These are phyloP conservation scores for Tetraodon nigroviridis DNA, from an alignment of 2,113 vertebrate species.

Conservation along the genomic window DNA sequence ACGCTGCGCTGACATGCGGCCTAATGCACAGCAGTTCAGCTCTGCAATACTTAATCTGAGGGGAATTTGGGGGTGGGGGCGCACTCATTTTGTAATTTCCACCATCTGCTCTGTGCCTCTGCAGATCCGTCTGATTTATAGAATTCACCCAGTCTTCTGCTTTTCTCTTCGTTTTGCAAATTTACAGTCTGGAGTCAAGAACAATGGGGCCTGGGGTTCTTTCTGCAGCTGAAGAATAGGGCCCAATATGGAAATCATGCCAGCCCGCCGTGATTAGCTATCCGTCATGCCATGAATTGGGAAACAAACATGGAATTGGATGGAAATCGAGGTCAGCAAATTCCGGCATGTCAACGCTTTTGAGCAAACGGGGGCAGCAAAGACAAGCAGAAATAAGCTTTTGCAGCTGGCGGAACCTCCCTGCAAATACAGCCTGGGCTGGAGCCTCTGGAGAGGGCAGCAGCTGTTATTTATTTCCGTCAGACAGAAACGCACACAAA, in stretches of 20 bases:
- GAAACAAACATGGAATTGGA: conserved; percentile 52
- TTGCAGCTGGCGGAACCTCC: conserved; percentile 61
- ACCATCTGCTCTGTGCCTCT: conserved; percentile 72
- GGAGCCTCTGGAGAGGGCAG: conserved; percentile 56
- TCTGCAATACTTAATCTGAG: conserved; percentile 59
- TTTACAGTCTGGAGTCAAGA: conserved; percentile 64
- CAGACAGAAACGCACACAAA: conserved; percentile 19
- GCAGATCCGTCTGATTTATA: conserved; percentile 71
- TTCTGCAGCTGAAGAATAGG: conserved; percentile 27
- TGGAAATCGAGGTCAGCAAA: conserved; percentile 66
- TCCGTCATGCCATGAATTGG: conserved; percentile 41
- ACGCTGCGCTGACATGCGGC: conserved; percentile 24
- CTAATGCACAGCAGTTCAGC: conserved; percentile 38
- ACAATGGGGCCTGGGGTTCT: conserved; percentile 50
- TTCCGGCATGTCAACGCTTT: conserved; percentile 49
- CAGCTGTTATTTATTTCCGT: conserved; percentile 69
- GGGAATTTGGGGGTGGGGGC: conserved; percentile 45
- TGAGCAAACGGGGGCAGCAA: conserved; percentile 37
- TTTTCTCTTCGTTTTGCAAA: conserved; percentile 50
- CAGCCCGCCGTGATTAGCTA: conserved; percentile 37
- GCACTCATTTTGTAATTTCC: conserved; percentile 30
- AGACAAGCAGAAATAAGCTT: conserved; percentile 64
- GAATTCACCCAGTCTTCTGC: conserved; percentile 33
- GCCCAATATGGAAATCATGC: conserved; percentile 27
- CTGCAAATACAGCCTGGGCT: conserved; percentile 48